Conservation (phyloP, 2,113 vertebrate genomes). For the Rana temporaria region DNA sequence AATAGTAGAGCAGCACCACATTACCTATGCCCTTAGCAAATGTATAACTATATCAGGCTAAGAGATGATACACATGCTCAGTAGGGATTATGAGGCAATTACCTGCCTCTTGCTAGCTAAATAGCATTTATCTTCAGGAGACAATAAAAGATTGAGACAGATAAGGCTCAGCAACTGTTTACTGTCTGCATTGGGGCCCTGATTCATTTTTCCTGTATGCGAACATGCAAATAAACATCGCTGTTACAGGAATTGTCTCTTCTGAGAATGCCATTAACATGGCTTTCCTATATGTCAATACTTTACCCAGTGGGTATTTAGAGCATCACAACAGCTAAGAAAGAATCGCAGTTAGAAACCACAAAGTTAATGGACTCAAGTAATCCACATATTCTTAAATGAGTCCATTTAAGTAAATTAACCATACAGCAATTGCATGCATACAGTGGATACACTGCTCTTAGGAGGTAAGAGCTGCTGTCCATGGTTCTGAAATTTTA, state of each 20-base stretch:
- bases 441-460: no score
- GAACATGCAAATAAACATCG: conserved; percentile 4
- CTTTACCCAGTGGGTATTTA: conserved; percentile 7
- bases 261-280: background rate
- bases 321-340: background rate
- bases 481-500: no score
- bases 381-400: background rate
- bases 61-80: conserved; percentile 2
- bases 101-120: background rate
- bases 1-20: background rate
- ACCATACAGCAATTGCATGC: background rate
- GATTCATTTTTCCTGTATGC: background rate
- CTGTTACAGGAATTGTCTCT: background rate
- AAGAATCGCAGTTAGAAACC: background rate
- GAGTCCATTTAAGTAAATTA: conserved; percentile 1
- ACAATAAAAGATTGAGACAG: background rate
- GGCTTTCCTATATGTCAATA: background rate
- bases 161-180: background rate
- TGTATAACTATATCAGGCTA: background rate
- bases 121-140: conserved; percentile 17
- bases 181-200: background rate
- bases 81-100: conserved; percentile 1
- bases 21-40: background rate
- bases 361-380: background rate
- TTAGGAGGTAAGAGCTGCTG: no score